phyloP scores from a whole-genome alignment of 92 coral and sea anemone species.

The Phenganax marumi region DNA sequence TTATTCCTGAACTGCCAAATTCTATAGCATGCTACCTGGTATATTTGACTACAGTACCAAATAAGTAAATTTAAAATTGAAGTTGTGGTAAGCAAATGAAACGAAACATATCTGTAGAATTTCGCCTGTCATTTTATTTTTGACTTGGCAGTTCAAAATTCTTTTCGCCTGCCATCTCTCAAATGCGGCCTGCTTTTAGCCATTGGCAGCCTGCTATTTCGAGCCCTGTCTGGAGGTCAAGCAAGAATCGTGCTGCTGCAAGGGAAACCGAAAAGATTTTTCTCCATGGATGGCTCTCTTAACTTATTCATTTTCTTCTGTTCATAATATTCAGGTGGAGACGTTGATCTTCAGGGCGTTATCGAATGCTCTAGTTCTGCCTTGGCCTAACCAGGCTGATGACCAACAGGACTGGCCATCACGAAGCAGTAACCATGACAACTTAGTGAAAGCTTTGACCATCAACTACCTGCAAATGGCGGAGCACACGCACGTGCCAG shows the following conservation, averaged over 20 bases:
- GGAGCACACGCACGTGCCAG: slow-evolving; percentile 45
- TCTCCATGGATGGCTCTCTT: neutral
- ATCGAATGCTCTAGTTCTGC: slow-evolving; percentile 88
- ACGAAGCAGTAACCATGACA: slow-evolving; percentile 82
- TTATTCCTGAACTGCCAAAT: no score
- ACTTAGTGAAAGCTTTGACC: slow-evolving; percentile 71
- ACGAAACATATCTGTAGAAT: no score
- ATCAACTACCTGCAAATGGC: slow-evolving; percentile 69
- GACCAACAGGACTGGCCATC: slow-evolving; percentile 95
- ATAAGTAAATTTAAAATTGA: no score
- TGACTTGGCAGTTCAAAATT: no score
- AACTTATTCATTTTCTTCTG: neutral
- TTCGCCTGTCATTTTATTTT: no score
- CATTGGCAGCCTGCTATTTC: no score
- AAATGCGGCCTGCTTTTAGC: no score
- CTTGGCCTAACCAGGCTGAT: slow-evolving; percentile 86
- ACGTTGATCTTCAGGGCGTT: slow-evolving; percentile 79
- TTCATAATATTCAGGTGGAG: slow-evolving; percentile 69
- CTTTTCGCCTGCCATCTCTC: no score
- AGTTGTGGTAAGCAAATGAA: no score
- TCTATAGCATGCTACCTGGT: no score
- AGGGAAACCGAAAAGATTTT: neutral
- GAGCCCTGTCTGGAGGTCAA: neutral
- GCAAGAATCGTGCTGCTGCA: neutral
- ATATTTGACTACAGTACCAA: no score